phyloP scores from a whole-genome alignment of 2,888 invertebrate species.

The Drosophila acutilabella region DNA sequence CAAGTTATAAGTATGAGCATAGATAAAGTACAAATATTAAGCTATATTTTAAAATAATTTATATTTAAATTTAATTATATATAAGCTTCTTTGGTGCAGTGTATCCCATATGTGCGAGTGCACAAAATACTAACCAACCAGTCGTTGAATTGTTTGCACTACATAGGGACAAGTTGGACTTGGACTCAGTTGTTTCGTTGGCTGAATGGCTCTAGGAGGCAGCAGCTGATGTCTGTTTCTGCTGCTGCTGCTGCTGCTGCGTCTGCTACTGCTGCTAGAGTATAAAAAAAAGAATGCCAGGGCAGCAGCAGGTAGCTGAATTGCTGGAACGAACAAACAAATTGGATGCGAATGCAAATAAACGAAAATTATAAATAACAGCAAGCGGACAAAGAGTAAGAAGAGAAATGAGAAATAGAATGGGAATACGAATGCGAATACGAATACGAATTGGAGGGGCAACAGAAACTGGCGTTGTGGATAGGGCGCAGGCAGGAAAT shows the following conservation, averaged over 20 bases:
- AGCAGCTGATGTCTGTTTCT: slow-evolving; percentile 22
- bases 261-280: slow-evolving; percentile 15
- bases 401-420: slow-evolving; percentile 30
- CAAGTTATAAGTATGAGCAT: too few species aligned
- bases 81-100: neutral
- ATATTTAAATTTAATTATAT: too few species aligned
- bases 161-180: slow-evolving; percentile 25
- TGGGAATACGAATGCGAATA: slow-evolving; percentile 37
- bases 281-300: slow-evolving; percentile 57
- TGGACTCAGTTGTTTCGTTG: slow-evolving; percentile 29
- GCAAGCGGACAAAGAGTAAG: slow-evolving; percentile 47
- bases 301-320: slow-evolving; percentile 30
- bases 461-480: neutral
- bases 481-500: slow-evolving; percentile 6
- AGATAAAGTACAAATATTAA: too few species aligned
- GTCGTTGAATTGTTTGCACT: slow-evolving; percentile 26
- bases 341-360: slow-evolving; percentile 83
- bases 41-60: too few species aligned
- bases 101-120: slow-evolving; percentile 17
- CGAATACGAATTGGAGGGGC: slow-evolving; percentile 6
- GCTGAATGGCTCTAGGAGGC: slow-evolving; percentile 8
- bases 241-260: slow-evolving; percentile 21
- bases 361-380: slow-evolving; percentile 83
- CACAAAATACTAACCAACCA: slow-evolving; percentile 26
- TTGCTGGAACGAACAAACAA: slow-evolving; percentile 67